Percentiles rank a stretch among this genome's conserved stretches.
Evolutionary conservation across 1,140 invertebrate genomes (phyloP).

Genomic region (Zophobas morio): DNA sequence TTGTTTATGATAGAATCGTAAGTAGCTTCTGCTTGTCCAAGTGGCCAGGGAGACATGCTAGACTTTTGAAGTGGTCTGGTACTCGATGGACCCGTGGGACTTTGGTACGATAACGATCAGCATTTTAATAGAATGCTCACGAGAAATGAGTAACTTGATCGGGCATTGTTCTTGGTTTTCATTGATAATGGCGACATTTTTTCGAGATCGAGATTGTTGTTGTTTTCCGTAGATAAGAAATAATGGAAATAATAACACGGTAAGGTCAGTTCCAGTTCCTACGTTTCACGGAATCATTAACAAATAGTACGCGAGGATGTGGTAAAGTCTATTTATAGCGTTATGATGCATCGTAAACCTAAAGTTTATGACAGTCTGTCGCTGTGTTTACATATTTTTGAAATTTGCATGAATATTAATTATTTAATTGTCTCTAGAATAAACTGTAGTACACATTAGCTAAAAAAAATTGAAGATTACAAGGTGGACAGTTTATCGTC

Average conservation of each 20-base stretch:
- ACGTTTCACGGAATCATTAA: not conserved
- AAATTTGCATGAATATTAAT: not conserved
- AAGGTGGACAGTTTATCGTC: no score
- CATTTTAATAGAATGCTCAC: not conserved
- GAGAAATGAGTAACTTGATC: not conserved
- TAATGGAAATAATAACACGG: constrained; percentile 1
- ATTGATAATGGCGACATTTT: not conserved
- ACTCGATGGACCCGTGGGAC: not conserved
- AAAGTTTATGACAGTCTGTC: not conserved
- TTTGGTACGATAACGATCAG: not conserved
- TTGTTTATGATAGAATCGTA: constrained; percentile 26
- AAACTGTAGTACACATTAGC: no score
- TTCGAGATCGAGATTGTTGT: not conserved
- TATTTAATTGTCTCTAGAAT: no score
- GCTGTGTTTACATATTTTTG: not conserved
- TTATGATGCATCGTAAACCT: not conserved
- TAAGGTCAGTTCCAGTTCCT: not conserved
- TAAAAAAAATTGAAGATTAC: no score
- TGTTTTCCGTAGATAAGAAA: not conserved
- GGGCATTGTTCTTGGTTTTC: not conserved
- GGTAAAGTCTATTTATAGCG: not conserved
- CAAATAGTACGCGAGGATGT: not conserved
- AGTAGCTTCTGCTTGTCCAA: constrained; percentile 34
- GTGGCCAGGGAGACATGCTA: not conserved
- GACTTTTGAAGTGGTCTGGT: not conserved